phyloP scores from a whole-genome alignment of 1,140 invertebrate species.

The Triops longicaudatus region DNA sequence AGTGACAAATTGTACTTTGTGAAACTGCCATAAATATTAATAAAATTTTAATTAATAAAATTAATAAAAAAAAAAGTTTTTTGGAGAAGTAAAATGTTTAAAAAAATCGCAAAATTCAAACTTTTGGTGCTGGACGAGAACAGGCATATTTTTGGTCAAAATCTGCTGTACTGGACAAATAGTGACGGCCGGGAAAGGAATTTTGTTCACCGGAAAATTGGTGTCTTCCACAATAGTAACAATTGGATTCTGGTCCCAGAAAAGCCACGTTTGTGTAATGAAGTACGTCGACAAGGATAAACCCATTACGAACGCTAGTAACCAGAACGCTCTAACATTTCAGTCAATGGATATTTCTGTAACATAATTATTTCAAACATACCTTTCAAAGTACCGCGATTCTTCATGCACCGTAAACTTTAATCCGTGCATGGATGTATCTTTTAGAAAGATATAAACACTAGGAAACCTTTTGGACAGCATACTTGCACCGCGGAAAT shows the following conservation, averaged over 20 bases:
- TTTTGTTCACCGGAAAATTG: background rate
- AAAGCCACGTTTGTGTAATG: background rate
- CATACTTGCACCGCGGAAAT: background rate
- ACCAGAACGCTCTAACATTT: background rate
- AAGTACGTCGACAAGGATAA: slow-evolving; percentile 1
- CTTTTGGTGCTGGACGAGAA: background rate
- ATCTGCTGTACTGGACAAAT: slow-evolving; percentile 6
- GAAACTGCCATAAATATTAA: background rate
- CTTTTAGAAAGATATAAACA: background rate
- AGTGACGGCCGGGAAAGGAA: slow-evolving; percentile 7
- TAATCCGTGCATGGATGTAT: background rate
- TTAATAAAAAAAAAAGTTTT: background rate
- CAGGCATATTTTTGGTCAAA: background rate
- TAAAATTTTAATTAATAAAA: too few species aligned
- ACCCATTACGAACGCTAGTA: background rate
- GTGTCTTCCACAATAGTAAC: slow-evolving; percentile 1
- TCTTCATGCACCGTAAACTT: background rate
- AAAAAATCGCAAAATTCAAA: background rate
- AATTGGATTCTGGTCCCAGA: background rate
- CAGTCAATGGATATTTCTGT: background rate
- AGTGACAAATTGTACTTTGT: background rate
- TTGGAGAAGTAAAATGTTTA: background rate
- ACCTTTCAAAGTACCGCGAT: background rate
- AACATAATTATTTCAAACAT: background rate
- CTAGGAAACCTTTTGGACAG: background rate